Conservation (phyloP, 2,888 invertebrate genomes). For the Tortricodes alternella region DNA sequence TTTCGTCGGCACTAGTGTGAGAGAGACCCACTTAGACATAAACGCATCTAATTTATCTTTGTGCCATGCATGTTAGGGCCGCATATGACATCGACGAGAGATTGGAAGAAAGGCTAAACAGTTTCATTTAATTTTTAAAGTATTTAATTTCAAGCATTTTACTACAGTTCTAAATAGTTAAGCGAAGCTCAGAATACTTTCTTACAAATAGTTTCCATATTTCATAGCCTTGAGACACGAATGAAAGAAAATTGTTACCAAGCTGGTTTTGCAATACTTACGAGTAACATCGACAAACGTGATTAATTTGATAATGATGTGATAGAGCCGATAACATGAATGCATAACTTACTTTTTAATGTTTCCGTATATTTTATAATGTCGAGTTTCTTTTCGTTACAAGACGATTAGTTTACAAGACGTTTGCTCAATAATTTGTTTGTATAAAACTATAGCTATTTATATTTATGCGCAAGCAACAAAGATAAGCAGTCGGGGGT, state of each 20-base stretch:
- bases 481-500: no score
- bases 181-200: constrained; percentile 1
- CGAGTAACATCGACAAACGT: neutral
- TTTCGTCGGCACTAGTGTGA: no score
- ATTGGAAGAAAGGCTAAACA: neutral
- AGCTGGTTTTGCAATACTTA: neutral
- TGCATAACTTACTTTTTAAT: neutral
- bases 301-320: neutral
- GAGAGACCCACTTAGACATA: no score
- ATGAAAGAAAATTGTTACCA: constrained; percentile 1
- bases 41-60: no score
- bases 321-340: neutral
- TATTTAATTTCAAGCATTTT: neutral
- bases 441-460: no score
- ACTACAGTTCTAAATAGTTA: constrained; percentile 27
- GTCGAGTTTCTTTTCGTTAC: no score
- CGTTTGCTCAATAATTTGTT: no score
- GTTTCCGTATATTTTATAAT: neutral
- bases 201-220: constrained; percentile 20
- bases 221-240: constrained; percentile 28
- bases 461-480: no score
- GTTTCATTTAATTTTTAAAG: neutral
- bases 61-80: no score
- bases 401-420: no score
- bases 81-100: no score